Conservation (phyloP, 92 coral and sea anemone species). For the Plumapathes pennacea region DNA sequence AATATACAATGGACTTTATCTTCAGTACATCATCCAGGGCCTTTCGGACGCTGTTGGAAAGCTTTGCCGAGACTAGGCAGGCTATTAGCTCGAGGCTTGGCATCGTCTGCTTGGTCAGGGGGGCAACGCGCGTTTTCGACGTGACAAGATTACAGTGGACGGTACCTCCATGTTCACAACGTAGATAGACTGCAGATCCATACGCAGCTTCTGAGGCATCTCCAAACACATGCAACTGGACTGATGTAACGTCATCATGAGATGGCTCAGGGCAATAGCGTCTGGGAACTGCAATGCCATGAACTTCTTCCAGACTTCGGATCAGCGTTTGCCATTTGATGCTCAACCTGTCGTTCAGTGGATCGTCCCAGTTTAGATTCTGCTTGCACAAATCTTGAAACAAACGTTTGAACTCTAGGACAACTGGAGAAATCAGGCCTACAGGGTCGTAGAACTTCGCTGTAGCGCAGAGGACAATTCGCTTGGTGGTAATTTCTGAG, state of each 20-base stretch:
- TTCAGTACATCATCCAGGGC: slow-evolving; percentile 12
- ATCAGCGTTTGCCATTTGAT: neutral
- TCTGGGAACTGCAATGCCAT: neutral
- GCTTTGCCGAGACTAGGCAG: slow-evolving; percentile 28
- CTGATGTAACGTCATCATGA: neutral
- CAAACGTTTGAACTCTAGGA: slow-evolving; percentile 20
- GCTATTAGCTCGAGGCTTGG: slow-evolving; percentile 25
- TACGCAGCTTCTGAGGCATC: slow-evolving; percentile 1
- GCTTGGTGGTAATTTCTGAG: slow-evolving; percentile 28
- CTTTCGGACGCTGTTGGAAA: slow-evolving; percentile 6
- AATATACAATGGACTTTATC: slow-evolving; percentile 31
- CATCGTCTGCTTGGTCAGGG: slow-evolving; percentile 11
- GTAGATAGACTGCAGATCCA: slow-evolving; percentile 1
- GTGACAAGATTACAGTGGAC: slow-evolving; percentile 1
- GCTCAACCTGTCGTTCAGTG: neutral
- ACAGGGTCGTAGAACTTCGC: slow-evolving; percentile 58
- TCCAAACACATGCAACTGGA: slow-evolving; percentile 2
- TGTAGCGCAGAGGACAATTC: slow-evolving; percentile 37
- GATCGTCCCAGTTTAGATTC: slow-evolving; percentile 27
- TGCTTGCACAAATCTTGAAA: slow-evolving; percentile 45
- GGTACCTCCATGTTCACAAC: neutral
- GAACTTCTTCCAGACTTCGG: neutral
- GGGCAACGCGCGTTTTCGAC: slow-evolving; percentile 29
- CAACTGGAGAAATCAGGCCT: slow-evolving; percentile 51
- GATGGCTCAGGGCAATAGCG: neutral